Base-by-base conservation (phyloP, 2,113 vertebrate species). In the Cebidichthys violaceus region DNA sequence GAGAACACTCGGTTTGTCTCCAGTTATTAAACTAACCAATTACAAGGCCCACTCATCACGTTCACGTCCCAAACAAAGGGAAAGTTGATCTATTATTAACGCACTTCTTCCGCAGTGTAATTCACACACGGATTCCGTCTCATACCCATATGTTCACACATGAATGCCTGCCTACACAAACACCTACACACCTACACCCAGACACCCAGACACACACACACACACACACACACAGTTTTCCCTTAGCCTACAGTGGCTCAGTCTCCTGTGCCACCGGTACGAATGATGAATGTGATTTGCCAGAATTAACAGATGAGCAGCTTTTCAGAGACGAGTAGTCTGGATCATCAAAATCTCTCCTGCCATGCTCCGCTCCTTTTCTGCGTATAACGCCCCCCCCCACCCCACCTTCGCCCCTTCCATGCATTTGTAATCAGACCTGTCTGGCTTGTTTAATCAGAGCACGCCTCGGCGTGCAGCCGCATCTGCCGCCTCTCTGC, bases 11-110 rank as follows among this genome's bases (percentile, higher is more conserved):
- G 4, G 64, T 71, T 70, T 66, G 66, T 79, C 79, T 86, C 55
- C 75, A 77, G 74, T 85, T 91, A 84, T 90, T 86, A 84, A 88
- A 89, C 78, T 62, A 85, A 88, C 71, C 75, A 88, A 91, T 92
- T 85, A 89, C 88, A 81, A 79, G 68, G 39, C 73, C 81, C 64
- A 66, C 84, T 86, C 86, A 77, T 90, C 75, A 86, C 61, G 24
- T 89, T 86, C 78, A 82, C 17, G 35, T 24, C 64, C 50, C 79
- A 80, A 84, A 86, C 64, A 83, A 52, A 69, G 68, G 79, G 13
- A 24, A 75, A 71, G 37, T 55, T 60, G 70, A 90, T 90, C 85
- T 85, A 81, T 85, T 77, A 82, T 84, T 67, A 86, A 90, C 86
- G 74, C 9, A 52, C 45, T 55, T 70, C 66, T 75, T 82, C 71